Evolutionary conservation across 2,113 vertebrate genomes (phyloP).

Genomic region (Cryptomyrus ogoouensis): DNA sequence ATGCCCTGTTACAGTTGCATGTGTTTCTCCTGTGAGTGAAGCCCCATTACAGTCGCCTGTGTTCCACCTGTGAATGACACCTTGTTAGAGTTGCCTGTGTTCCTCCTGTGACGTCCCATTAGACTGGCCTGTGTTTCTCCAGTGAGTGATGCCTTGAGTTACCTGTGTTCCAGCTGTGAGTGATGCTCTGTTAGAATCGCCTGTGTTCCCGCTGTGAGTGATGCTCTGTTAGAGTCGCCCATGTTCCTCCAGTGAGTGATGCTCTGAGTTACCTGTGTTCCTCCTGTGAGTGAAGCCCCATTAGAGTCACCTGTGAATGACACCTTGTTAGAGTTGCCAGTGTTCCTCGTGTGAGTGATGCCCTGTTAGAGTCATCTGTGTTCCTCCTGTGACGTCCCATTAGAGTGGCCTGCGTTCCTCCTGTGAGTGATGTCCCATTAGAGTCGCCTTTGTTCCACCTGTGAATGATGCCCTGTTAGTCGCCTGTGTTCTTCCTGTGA

Average conservation of each 20-base stretch:
- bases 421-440: background rate
- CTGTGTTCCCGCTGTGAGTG: background rate
- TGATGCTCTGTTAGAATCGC: background rate
- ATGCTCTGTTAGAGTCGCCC: background rate
- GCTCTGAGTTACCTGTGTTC: background rate
- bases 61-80: constrained; percentile 42
- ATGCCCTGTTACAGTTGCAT: constrained; percentile 26
- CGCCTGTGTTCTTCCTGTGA: background rate
- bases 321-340: background rate
- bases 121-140: background rate
- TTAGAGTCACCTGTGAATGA: background rate
- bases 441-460: background rate
- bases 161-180: constrained; percentile 1
- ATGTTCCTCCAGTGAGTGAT: background rate
- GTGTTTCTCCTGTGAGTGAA: background rate
- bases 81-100: constrained; percentile 23
- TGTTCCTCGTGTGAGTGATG: background rate
- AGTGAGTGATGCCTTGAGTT: constrained; percentile 42
- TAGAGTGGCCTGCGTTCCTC: background rate
- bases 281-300: background rate
- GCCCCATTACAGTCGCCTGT: constrained; percentile 14
- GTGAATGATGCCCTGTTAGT: background rate
- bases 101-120: background rate
- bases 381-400: background rate
- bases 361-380: background rate